Conservation (phyloP, 2,888 invertebrate genomes). For the Agonopterix heracliana region DNA sequence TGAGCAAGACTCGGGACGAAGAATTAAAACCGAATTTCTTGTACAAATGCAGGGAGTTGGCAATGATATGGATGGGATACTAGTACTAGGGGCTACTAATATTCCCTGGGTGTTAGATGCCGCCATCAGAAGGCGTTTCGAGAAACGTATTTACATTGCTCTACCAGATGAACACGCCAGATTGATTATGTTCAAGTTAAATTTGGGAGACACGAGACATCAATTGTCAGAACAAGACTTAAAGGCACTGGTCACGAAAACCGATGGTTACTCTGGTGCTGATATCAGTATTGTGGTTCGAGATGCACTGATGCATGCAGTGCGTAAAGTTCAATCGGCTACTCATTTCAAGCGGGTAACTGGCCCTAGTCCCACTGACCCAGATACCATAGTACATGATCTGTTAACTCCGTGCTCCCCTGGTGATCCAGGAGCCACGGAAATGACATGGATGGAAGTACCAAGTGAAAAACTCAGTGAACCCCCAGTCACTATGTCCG, state of each 20-base stretch:
- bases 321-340: slow-evolving; percentile 98
- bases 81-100: slow-evolving; percentile 98
- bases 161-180: slow-evolving; percentile 96
- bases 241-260: slow-evolving; percentile 86
- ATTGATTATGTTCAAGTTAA: slow-evolving; percentile 94
- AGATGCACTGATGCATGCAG: slow-evolving; percentile 99
- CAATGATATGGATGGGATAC: slow-evolving; percentile 95
- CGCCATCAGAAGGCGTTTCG: slow-evolving; percentile 97
- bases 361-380: slow-evolving; percentile 92
- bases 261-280: slow-evolving; percentile 98
- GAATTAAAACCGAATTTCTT: slow-evolving; percentile 99
- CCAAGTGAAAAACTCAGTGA: slow-evolving; percentile 96
- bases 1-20: slow-evolving; percentile 97
- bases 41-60: slow-evolving; percentile 99
- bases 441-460: slow-evolving; percentile 99
- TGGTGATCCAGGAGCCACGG: slow-evolving; percentile 93
- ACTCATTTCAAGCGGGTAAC: slow-evolving; percentile 94
- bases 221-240: slow-evolving; percentile 90
- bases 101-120: slow-evolving; percentile 98
- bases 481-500: slow-evolving; percentile 97
- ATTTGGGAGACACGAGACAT: slow-evolving; percentile 94
- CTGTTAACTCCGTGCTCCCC: slow-evolving; percentile 97
- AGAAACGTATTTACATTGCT: slow-evolving; percentile 99
- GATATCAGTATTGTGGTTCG: slow-evolving; percentile 98
- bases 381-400: slow-evolving; percentile 88